Conservation (phyloP, 2,797 vertebrate genomes). For the Sandelia bainsii region DNA sequence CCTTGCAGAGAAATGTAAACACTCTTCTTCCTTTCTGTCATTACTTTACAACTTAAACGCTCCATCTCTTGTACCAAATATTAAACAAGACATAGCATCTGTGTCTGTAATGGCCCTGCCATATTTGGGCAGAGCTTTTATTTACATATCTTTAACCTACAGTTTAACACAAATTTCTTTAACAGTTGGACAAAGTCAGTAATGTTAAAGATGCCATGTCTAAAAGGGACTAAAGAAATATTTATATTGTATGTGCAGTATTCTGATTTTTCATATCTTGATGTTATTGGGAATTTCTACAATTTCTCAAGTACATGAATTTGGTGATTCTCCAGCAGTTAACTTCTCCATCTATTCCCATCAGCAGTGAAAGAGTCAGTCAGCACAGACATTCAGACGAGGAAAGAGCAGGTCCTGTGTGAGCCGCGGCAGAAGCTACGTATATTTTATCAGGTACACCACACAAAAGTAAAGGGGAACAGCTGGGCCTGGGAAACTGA, state of each 20-base stretch:
- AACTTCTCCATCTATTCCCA: conserved; percentile 54
- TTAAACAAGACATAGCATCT: neutral
- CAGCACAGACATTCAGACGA: conserved; percentile 91
- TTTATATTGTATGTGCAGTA: neutral
- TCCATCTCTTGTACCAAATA: neutral
- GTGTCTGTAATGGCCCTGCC: neutral
- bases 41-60: neutral
- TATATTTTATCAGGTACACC: conserved; percentile 97
- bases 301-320: conserved; percentile 12
- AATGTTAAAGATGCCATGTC: conserved; percentile 5
- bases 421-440: conserved; percentile 95
- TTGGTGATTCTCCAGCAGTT: conserved; percentile 39
- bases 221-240: conserved; percentile 28
- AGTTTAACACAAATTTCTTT: neutral
- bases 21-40: neutral
- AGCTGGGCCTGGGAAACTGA: conserved; percentile 20
- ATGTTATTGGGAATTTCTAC: conserved; percentile 8
- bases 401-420: conserved; percentile 91
- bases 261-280: conserved; percentile 16
- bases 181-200: neutral
- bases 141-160: neutral
- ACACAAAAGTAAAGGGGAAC: conserved; percentile 30
- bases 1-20: neutral
- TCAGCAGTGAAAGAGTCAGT: conserved; percentile 94
- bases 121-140: neutral